phyloP scores from a whole-genome alignment of 2,113 vertebrate species.

The Proteles cristata region DNA sequence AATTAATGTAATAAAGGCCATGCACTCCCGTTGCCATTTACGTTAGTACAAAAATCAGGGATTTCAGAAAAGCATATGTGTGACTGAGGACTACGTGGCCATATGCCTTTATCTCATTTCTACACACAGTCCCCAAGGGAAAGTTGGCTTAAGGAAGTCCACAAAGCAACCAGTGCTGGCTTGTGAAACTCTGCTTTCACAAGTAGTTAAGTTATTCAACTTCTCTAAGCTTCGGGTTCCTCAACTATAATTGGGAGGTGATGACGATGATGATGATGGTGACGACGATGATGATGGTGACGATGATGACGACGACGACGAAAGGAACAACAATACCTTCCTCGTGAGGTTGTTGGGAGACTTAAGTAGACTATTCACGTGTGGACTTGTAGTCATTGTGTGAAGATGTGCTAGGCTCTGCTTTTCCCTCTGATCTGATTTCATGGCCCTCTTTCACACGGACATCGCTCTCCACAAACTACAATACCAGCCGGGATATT shows the following conservation, averaged over 20 bases:
- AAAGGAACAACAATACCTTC: neutral
- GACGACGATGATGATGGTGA: too few relatives aligned
- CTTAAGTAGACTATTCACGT: neutral
- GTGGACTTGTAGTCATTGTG: neutral
- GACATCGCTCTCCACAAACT: slow-evolving; percentile 25
- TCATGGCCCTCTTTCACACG: neutral
- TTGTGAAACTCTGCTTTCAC: neutral
- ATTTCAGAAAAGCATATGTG: neutral
- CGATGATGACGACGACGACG: too few relatives aligned
- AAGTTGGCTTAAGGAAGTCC: neutral
- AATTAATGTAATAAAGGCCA: slow-evolving; percentile 11
- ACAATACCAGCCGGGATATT: neutral
- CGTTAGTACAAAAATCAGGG: neutral
- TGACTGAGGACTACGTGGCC: neutral
- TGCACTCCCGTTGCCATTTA: neutral
- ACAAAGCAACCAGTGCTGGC: neutral
- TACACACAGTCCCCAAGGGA: neutral
- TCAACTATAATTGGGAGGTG: neutral
- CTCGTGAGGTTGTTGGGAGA: neutral
- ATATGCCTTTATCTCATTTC: neutral
- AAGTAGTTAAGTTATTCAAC: neutral
- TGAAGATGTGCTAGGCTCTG: neutral
- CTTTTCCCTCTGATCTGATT: neutral
- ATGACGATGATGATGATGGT: too few relatives aligned
- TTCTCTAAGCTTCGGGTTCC: neutral